A percentile compares a stretch with the other conserved stretches of the same genome.
phyloP scores from a whole-genome alignment of 2,888 invertebrate species.

The Calameuta idolon region DNA sequence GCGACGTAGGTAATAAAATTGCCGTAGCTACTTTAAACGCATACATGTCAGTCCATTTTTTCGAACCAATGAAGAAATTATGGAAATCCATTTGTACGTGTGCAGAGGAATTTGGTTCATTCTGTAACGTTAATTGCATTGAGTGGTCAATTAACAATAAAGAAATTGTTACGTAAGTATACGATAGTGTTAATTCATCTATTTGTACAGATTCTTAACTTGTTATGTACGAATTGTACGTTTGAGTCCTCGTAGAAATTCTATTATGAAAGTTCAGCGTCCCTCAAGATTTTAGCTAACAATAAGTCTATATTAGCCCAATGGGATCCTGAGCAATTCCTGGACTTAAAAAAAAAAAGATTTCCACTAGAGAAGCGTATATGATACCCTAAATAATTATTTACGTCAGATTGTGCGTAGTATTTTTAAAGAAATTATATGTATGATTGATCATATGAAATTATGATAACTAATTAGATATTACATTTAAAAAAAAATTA shows the following conservation, averaged over 20 bases:
- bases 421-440: background rate
- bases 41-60: slow-evolving; percentile 29
- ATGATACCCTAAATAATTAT: background rate
- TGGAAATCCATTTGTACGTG: slow-evolving; percentile 38
- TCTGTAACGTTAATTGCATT: slow-evolving; percentile 32
- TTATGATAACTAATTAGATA: background rate
- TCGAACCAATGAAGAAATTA: slow-evolving; percentile 24
- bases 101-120: background rate
- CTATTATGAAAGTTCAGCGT: no score
- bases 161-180: slow-evolving; percentile 45
- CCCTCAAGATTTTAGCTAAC: no score
- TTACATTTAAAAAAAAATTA: background rate
- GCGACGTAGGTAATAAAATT: slow-evolving; percentile 29
- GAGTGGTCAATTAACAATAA: slow-evolving; percentile 47
- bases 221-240: background rate
- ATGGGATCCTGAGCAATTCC: no score
- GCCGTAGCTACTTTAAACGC: slow-evolving; percentile 22
- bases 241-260: no score
- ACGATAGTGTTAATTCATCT: background rate
- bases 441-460: background rate
- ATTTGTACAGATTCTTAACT: background rate
- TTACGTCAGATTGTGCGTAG: background rate
- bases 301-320: no score
- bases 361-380: background rate
- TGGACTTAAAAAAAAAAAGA: no score